These are phyloP conservation scores for Seriola rivoliana DNA, from an alignment of 2,113 vertebrate species.

Conservation along the genomic window DNA sequence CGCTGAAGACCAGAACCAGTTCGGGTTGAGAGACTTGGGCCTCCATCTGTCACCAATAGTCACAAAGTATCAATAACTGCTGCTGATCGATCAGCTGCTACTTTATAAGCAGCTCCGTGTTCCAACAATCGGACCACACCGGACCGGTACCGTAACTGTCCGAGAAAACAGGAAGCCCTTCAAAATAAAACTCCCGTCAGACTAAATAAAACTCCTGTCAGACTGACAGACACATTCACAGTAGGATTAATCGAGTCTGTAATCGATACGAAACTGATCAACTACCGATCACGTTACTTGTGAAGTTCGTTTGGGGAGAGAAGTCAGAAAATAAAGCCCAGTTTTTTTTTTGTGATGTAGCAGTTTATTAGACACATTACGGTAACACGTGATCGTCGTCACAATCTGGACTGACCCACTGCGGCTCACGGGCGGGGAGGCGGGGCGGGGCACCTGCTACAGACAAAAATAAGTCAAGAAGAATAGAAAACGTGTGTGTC, in stretches of 20 bases:
- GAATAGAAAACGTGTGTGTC: too few relatives aligned
- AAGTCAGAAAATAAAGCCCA: neutral
- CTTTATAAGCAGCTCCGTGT: neutral
- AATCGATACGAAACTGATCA: neutral
- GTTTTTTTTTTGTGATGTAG: rapidly evolving
- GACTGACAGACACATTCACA: too few relatives aligned
- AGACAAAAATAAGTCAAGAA: too few relatives aligned
- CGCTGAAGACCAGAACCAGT: constrained; percentile 83
- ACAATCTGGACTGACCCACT: constrained; percentile 35
- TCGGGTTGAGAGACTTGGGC: constrained; percentile 42
- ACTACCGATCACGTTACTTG: neutral
- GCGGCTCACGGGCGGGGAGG: too few relatives aligned
- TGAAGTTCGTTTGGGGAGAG: too few relatives aligned
- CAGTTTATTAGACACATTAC: constrained; percentile 18
- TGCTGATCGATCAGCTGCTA: neutral
- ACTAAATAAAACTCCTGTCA: too few relatives aligned
- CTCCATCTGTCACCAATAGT: constrained; percentile 25
- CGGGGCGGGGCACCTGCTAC: too few relatives aligned
- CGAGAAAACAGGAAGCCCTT: neutral
- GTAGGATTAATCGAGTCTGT: rapidly evolving
- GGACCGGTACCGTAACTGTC: constrained; percentile 35
- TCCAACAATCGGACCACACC: constrained; percentile 26
- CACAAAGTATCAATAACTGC: neutral
- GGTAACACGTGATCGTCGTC: constrained; percentile 59
- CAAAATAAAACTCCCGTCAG: neutral